phyloP scores from a whole-genome alignment of 2,797 vertebrate species.

The Manis crassicaudata region DNA sequence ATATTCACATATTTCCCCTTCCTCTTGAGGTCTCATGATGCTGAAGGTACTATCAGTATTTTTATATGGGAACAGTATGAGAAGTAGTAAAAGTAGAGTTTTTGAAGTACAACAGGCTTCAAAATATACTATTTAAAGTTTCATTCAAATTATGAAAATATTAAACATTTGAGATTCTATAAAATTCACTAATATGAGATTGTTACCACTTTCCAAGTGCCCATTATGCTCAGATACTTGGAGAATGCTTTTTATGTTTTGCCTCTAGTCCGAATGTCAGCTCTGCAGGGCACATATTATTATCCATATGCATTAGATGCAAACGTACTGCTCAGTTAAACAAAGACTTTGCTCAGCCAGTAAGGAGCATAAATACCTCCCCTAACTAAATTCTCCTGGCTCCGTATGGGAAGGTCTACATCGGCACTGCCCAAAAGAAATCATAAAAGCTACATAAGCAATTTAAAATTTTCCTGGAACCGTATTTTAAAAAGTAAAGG shows the following conservation, averaged over 20 bases:
- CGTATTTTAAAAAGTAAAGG: not conserved
- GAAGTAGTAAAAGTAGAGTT: not conserved
- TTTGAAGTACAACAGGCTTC: not conserved
- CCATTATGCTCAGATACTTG: not conserved
- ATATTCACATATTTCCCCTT: not conserved
- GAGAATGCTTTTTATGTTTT: not conserved
- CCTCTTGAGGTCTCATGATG: not conserved
- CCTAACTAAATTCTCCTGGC: not conserved
- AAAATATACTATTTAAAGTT: not conserved
- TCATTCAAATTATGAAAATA: not conserved
- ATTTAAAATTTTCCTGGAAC: not conserved
- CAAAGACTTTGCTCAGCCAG: not conserved
- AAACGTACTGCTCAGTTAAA: not conserved
- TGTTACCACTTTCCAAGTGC: not conserved
- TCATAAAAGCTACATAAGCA: not conserved
- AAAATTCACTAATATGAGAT: not conserved
- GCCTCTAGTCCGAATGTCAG: not conserved
- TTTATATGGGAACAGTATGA: not conserved
- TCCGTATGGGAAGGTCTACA: not conserved
- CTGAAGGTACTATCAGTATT: not conserved
- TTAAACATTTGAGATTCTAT: not conserved
- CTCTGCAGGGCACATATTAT: not conserved
- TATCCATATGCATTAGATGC: not conserved
- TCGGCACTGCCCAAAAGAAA: not conserved
- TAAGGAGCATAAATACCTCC: not conserved